Percentiles rank a stretch among this genome's conserved stretches.
These are phyloP conservation scores for Hemicordylus capensis DNA, from an alignment of 2,113 vertebrate species.

Conservation along the genomic window DNA sequence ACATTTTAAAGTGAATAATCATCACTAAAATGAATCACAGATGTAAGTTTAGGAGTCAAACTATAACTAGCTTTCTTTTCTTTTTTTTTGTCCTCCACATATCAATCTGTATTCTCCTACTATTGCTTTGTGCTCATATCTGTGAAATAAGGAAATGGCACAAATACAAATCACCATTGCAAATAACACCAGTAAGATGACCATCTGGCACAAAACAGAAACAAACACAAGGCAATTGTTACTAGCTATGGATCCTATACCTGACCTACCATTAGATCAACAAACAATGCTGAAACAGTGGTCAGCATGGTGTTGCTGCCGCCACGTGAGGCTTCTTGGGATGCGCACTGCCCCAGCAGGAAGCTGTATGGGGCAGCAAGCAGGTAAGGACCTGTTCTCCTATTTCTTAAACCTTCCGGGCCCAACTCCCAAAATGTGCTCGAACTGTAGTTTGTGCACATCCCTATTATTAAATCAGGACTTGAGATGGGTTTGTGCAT, in stretches of 20 bases:
- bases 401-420: too few species aligned
- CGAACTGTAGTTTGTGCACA: too few species aligned
- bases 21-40: neutral
- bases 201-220: neutral
- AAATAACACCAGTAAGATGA: neutral
- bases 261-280: neutral
- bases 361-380: too few species aligned
- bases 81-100: neutral
- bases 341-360: too few species aligned
- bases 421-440: too few species aligned
- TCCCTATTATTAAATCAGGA: neutral
- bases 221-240: neutral
- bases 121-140: neutral
- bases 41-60: neutral
- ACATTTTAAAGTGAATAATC: neutral
- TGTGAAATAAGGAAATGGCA: neutral
- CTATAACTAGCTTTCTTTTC: neutral
- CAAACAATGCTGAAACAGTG: too few species aligned
- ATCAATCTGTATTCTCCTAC: neutral
- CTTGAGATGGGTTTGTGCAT: too few species aligned
- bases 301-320: too few species aligned
- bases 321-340: too few species aligned
- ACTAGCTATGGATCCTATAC: neutral
- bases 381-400: too few species aligned
- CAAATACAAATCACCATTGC: conserved; percentile 13